Conservation (phyloP, 2,113 vertebrate genomes). For the Sinosuthora webbiana region DNA sequence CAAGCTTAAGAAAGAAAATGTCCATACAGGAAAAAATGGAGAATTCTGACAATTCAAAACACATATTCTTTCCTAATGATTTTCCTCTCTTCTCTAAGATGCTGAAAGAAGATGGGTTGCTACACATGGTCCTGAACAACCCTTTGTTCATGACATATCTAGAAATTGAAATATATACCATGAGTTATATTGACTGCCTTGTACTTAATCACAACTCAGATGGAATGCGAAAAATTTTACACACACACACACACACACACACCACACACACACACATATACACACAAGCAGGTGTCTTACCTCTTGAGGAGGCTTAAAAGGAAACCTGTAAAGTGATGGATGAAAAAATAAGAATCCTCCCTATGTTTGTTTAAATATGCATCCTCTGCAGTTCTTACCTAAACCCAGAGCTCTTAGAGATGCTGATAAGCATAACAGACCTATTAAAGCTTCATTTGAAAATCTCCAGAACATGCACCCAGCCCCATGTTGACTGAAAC, state of each 20-base stretch:
- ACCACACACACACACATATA: not conserved
- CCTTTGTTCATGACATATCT: not conserved
- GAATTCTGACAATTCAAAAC: not conserved
- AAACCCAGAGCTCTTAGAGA: not conserved
- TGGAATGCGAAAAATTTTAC: not conserved
- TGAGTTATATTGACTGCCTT: not conserved
- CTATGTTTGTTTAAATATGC: not conserved
- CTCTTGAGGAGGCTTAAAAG: not conserved
- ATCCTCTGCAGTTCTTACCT: not conserved
- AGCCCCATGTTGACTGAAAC: not conserved
- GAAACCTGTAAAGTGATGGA: not conserved
- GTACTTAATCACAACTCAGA: not conserved
- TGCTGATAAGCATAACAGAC: not conserved
- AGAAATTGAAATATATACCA: not conserved
- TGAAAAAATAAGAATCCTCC: not conserved
- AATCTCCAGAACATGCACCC: not conserved
- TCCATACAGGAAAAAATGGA: not conserved
- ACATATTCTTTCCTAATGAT: not conserved
- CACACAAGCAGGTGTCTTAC: not conserved
- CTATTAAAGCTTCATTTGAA: not conserved
- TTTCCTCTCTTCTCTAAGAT: not conserved
- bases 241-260: not conserved
- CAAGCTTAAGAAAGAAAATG: not conserved
- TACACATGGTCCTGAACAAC: not conserved
- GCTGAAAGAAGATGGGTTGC: not conserved